These are phyloP conservation scores for Enhydra lutris DNA, from an alignment of 2,113 vertebrate species.

Conservation along the genomic window DNA sequence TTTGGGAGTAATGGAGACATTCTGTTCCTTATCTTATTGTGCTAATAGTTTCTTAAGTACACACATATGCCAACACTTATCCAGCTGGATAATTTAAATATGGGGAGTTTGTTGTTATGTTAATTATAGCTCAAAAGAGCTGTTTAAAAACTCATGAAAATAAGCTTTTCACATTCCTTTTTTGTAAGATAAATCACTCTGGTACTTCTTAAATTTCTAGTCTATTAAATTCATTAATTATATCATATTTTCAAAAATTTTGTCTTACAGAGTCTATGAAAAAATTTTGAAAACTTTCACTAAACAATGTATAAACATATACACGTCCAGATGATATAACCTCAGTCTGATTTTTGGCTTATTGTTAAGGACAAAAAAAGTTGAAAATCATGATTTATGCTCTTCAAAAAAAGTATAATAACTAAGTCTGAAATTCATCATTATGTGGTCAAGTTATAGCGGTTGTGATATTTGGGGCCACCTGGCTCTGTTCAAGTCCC, in stretches of 20 bases:
- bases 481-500: not conserved
- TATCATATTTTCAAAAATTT: not conserved
- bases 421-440: not conserved
- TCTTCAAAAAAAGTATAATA: not conserved
- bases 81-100: not conserved
- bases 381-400: not conserved
- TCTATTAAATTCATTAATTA: not conserved
- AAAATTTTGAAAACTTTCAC: not conserved
- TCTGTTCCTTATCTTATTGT: not conserved
- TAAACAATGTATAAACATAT: not conserved
- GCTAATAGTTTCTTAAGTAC: not conserved
- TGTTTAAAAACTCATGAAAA: not conserved
- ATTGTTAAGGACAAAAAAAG: not conserved
- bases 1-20: too few species aligned
- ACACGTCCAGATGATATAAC: not conserved
- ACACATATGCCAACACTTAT: not conserved
- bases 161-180: not conserved
- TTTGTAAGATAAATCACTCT: not conserved
- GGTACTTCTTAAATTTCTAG: not conserved
- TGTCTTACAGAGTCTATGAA: not conserved
- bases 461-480: not conserved
- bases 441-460: not conserved
- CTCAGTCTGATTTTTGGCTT: not conserved
- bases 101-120: not conserved
- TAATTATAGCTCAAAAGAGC: not conserved